Evolutionary conservation across 2,888 invertebrate genomes (phyloP), one percentile per base, ranked within the genome.

Genomic region (Alcis repandata): DNA sequence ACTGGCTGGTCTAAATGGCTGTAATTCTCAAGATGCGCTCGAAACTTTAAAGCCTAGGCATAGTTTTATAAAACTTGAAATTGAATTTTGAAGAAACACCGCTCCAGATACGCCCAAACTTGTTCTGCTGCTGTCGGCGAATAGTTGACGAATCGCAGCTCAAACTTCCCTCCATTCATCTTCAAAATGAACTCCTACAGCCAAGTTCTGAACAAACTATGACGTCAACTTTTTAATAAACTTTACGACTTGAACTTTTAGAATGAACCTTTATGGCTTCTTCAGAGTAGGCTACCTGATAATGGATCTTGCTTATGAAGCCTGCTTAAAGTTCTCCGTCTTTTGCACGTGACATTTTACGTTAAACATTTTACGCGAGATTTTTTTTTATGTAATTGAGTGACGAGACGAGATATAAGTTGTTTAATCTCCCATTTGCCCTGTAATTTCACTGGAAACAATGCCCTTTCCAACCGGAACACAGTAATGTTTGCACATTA

Each of bases 101-200:
- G 49, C 38, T 56, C 57, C 22, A 49, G 53, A 22, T 17, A 38
- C 52, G 56, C 60, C 60, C 41, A 52, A 48, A 66, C 65, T 66
- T 46, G 15, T 43, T 59, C 59, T 13, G 56, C 49, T 43, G 32
- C 64, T 66, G 60, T 58, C 65, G 22, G 36, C 56, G 48, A 59
- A 66, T 73, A 80, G 76, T 79, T 79, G 77, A 76, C 75, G 75
- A 72, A 76, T 75, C 70, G 63, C 71, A 59, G 59, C 33, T 63
- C 61, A 81, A 65, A 85, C 78, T 84, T 83, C 72, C 40, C 45
- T 36, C 75, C 77, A 83, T 86, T 83, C 77, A 79, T 83, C 81
- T 83, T 72, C 69, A 60, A 48, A 70, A 76, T 78, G 73, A 78
- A 80, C 60, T 41, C 49, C 45, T 32, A 27, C 38, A 17, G 40